phyloP scores from a whole-genome alignment of 2,113 vertebrate genomes.

The Neopipo cinnamomea region DNA sequence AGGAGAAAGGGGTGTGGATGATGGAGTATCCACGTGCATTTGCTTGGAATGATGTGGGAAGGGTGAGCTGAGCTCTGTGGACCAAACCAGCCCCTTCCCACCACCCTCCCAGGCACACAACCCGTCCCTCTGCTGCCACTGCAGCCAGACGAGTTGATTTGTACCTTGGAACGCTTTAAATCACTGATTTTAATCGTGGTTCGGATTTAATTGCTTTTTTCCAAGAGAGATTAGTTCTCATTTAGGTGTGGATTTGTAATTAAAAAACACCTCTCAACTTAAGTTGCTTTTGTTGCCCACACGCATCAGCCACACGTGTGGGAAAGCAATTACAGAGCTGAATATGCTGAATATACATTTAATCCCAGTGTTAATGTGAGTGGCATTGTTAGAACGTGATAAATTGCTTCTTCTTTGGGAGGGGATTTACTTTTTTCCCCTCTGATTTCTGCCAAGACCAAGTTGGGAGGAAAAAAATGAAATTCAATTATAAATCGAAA shows the following conservation, averaged over 20 bases:
- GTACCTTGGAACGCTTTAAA: neutral
- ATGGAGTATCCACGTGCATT: accelerated
- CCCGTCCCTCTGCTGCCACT: neutral
- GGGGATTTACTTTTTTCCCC: constrained; percentile 7
- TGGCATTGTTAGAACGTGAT: constrained; percentile 17
- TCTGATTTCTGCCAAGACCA: neutral
- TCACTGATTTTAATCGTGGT: neutral
- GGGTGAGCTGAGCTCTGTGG: neutral
- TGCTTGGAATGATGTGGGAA: accelerated
- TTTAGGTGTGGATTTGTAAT: constrained; percentile 20
- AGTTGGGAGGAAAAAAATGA: neutral
- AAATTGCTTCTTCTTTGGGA: constrained; percentile 9
- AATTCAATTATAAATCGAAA: neutral
- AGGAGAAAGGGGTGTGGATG: accelerated
- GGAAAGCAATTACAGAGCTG: constrained; percentile 7
- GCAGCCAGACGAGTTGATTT: neutral
- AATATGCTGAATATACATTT: constrained; percentile 21
- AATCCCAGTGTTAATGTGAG: neutral
- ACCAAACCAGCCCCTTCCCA: neutral
- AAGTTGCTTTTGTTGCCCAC: neutral
- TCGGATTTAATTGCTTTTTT: constrained; percentile 1
- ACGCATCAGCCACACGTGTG: accelerated
- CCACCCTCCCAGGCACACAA: neutral
- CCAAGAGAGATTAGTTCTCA: neutral
- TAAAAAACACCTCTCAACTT: neutral